phyloP scores from a whole-genome alignment of 1,140 invertebrate species.

The Drosophila pseudoobscura region DNA sequence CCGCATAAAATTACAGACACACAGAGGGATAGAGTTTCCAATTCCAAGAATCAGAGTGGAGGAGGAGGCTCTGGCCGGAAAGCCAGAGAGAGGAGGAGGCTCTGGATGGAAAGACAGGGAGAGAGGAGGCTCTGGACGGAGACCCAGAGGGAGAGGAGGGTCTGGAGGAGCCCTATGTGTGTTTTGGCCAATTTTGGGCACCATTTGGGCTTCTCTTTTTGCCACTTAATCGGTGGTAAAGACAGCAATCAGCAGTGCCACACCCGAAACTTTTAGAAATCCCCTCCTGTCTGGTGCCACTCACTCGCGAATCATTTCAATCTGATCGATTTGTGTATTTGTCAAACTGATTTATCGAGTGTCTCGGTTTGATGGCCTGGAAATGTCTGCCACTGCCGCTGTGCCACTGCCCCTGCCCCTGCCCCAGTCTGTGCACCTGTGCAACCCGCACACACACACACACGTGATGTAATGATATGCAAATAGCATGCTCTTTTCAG shows the following conservation, averaged over 20 bases:
- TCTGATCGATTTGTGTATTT: constrained; percentile 73
- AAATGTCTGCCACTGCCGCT: constrained; percentile 46
- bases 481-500: constrained; percentile 74
- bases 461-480: constrained; percentile 68
- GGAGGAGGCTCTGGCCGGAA: too few species aligned
- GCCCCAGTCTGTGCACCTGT: constrained; percentile 22
- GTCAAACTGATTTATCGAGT: constrained; percentile 76
- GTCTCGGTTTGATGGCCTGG: constrained; percentile 71
- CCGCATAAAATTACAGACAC: constrained; percentile 37
- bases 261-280: not conserved
- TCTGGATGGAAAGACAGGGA: too few species aligned
- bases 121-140: too few species aligned
- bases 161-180: too few species aligned
- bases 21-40: not conserved
- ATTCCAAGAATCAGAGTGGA: too few species aligned
- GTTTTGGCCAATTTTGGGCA: not conserved
- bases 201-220: constrained; percentile 5
- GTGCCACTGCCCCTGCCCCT: not conserved
- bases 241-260: not conserved
- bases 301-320: constrained; percentile 53
- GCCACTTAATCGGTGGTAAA: constrained; percentile 9
- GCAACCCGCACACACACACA: constrained; percentile 12
- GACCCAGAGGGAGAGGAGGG: too few species aligned
- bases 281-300: not conserved
- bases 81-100: too few species aligned